Evolutionary conservation across 1,140 invertebrate genomes (phyloP), one percentile per base, ranked within the genome.

Genomic region (Drosophila rufa): DNA sequence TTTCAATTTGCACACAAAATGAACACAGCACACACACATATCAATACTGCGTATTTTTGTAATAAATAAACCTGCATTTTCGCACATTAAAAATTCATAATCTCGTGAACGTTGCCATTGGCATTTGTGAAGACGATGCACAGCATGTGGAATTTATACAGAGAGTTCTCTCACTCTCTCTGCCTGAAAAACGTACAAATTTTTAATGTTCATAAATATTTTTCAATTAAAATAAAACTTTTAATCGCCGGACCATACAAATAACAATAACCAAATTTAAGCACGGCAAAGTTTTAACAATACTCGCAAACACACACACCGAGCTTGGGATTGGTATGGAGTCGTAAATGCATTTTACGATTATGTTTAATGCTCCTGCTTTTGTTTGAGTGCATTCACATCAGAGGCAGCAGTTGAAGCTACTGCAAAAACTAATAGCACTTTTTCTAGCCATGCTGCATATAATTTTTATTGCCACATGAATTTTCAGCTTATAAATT

Each of bases 401-500:
- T 40, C 19, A 59, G 46, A 5, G 40, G 50, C 19, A 60, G 69
- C 68, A 30, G 38, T 38, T 19, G 51, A 55, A 40, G 38, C 53
- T 40, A 36, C 19, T 40, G 53, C 53, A 77, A 77, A 77, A 78
- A 57, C 75, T 60, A 70, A 69, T 53, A 55, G 47, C 57, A 46
- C 17, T 74, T 74, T 73, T 74, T 74, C 45, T 25, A 17, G 15
- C 30, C 22, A 17, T 38, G 25, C 45, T 48, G 50, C 61, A 33
- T 60, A 79, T 79, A 68, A 58, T 79, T 79, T 79, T 74, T 61
- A 55, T 48, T 43, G 50, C 47, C 46, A 33, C 68, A 79, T 82
- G 80, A 60, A 82, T 79, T 81, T 82, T 51, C 51, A 73, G 73
- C 66, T 82, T 82, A 78, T 81, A 81, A 81, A 81, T 73, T 51